Percentiles rank a stretch among this genome's conserved stretches.
These are phyloP conservation scores for Camelus bactrianus DNA, from an alignment of 2,113 vertebrate genomes.

Conservation along the genomic window DNA sequence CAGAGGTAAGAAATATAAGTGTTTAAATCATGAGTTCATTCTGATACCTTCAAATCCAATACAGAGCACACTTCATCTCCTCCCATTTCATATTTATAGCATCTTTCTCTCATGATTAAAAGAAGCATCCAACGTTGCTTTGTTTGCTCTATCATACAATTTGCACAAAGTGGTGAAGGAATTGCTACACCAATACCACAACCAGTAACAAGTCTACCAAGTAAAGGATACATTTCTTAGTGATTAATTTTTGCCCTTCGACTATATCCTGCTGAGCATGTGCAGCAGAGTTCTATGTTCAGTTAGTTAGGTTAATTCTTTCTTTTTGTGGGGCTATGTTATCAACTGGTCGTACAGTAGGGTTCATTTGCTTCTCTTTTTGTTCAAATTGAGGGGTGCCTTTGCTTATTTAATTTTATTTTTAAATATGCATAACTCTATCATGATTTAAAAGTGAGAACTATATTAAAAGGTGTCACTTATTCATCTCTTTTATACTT, in stretches of 20 bases:
- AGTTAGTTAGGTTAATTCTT: neutral
- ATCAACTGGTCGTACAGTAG: neutral
- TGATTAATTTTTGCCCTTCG: neutral
- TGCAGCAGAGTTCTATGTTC: neutral
- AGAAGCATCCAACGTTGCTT: neutral
- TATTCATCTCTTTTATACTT: neutral
- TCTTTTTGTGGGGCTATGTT: neutral
- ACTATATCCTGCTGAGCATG: neutral
- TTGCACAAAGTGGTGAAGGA: neutral
- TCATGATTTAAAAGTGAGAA: slow-evolving; percentile 9
- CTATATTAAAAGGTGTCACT: neutral
- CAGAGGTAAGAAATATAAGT: neutral
- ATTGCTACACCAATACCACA: neutral
- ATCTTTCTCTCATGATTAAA: neutral
- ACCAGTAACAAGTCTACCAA: neutral
- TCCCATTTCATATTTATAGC: neutral
- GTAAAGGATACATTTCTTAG: neutral
- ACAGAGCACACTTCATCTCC: neutral
- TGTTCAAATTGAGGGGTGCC: neutral
- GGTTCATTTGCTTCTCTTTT: slow-evolving; percentile 3
- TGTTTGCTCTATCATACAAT: neutral
- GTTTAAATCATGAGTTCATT: neutral
- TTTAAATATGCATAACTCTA: neutral
- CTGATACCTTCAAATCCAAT: neutral
- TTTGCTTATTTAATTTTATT: slow-evolving; percentile 30